Percentiles rank a stretch among this genome's conserved stretches.
These are phyloP conservation scores for Diglossa cyanea DNA, from an alignment of 2,797 vertebrate genomes.

Conservation along the genomic window DNA sequence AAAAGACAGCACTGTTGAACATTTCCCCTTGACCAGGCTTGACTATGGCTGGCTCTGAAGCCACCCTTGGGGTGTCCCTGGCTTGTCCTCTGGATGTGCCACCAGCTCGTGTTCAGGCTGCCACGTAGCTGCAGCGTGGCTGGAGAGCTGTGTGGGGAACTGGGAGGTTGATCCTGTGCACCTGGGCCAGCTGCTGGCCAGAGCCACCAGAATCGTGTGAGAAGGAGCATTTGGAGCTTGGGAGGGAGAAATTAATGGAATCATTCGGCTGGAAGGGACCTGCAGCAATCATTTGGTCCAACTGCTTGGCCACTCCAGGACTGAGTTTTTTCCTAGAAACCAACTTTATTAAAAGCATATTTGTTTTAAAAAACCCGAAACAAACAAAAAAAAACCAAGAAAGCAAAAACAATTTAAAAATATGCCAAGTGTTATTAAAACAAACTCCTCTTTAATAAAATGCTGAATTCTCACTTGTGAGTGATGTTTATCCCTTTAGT, in stretches of 20 bases:
- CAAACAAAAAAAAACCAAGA: not conserved
- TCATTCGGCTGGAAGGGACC: not conserved
- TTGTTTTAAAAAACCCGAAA: rapidly evolving
- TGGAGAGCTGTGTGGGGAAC: rapidly evolving
- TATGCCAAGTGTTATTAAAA: not conserved
- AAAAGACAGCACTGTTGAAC: not conserved
- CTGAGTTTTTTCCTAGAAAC: not conserved
- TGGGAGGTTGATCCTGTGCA: not conserved
- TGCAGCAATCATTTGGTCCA: not conserved
- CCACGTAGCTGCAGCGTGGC: rapidly evolving
- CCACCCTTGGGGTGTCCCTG: not conserved
- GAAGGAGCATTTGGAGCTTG: not conserved
- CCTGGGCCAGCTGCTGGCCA: not conserved
- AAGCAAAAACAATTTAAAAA: not conserved
- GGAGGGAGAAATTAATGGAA: not conserved
- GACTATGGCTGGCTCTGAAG: not conserved
- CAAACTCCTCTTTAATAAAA: not conserved
- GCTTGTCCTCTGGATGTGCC: not conserved
- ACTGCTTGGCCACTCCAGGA: not conserved
- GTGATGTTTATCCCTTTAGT: not conserved
- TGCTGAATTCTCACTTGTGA: not conserved
- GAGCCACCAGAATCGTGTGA: not conserved
- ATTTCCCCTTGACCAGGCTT: not conserved
- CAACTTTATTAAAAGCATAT: not conserved
- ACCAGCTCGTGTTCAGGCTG: rapidly evolving